Conservation (phyloP, 2,888 invertebrate species). For the Synergus umbraculus region DNA sequence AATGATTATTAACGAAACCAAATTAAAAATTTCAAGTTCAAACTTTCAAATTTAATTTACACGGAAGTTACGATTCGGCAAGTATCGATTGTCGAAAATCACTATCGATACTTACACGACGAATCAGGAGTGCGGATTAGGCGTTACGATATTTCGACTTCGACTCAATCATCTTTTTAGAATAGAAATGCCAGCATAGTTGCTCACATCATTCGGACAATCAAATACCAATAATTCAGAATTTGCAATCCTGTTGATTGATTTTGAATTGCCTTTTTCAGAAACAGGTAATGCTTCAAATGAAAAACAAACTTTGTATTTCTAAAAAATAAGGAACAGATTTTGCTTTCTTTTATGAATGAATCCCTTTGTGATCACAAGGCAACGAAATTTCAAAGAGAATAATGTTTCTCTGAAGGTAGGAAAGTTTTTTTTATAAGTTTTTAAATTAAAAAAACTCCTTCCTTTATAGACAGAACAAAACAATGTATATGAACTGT, state of each 20-base stretch:
- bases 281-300: neutral
- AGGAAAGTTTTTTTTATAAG: neutral
- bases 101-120: too few relatives aligned
- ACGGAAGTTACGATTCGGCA: too few relatives aligned
- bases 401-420: neutral
- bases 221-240: neutral
- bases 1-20: too few relatives aligned
- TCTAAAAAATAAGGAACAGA: neutral
- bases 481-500: neutral
- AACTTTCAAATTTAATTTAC: too few relatives aligned
- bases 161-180: too few relatives aligned
- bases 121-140: too few relatives aligned
- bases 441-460: neutral
- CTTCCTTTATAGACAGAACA: neutral
- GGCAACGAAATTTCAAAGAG: neutral
- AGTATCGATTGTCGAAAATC: too few relatives aligned
- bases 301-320: neutral
- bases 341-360: neutral
- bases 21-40: too few relatives aligned
- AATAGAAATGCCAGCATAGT: neutral
- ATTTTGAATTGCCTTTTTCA: constrained; percentile 1
- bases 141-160: too few relatives aligned
- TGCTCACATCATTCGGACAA: neutral
- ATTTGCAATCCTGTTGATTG: neutral
- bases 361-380: neutral